Base-by-base conservation (phyloP, 2,888 invertebrate genomes). In the Mythimna lalbum region DNA sequence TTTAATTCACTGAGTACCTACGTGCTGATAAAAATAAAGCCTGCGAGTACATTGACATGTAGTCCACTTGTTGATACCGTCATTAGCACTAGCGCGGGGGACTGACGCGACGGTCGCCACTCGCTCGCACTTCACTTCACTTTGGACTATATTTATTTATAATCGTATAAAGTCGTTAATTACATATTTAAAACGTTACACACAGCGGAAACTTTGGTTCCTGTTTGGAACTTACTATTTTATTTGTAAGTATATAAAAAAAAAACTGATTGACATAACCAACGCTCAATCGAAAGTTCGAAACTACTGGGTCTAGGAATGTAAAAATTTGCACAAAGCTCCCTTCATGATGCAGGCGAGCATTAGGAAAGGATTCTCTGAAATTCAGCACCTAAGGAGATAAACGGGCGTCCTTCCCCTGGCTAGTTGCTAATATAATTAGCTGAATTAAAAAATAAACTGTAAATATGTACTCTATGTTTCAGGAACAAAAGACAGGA, bases 1-100 rank as follows among this genome's bases (percentile, higher is more conserved):
- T 64, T 69, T 78, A 78, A 77, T 80, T 71, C 39, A 71, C 43
- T 73, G 52, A 66, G 65, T 73, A n/a, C n/a, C n/a, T n/a, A 57
- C 57, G 49, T 68, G 49, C 50, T 36, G 56, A 50, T 63, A 47
- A 52, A 62, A 27, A 50, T 73, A 43, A 49, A 52, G 9, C 23
- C 21, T n/a, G 3, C 36, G 10, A 53, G 77, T 55, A 47, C 47
- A 55, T 55, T 55, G 56, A 53, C 53, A 21, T 57, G 52, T 39
- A 23, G 21, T 21, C 1, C 14, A 36, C n/a, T 36, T 14, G 56
- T 53, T 59, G 19, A 55, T 36, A 57, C 39, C 36, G 49, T 63
- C 33, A 55, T 27, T 3, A 14, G 17, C 47, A 47, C 21, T 1
- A 50, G 14, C 6, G 33, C 19, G 39, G 39, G 17, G 14, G 4